Base-by-base conservation (phyloP, 2,113 vertebrate species). In the Phoxinus phoxinus region DNA sequence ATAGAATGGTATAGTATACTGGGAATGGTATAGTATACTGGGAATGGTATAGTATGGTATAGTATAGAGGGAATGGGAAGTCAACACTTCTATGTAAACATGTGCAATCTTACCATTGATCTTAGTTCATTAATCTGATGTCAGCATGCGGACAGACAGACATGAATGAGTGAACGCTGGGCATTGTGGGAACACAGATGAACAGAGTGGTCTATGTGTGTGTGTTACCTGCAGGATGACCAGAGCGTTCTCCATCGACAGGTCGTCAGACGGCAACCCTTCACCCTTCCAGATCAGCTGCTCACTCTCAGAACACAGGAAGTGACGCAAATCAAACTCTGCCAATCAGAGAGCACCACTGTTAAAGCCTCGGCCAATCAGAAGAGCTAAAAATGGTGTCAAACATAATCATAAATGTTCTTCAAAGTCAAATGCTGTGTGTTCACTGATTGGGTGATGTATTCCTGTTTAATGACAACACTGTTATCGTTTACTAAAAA, bases 201-300 rank as follows among this genome's bases (percentile, higher is more conserved):
- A 30, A 6, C 35, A 46, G n/a, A 56, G 27, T 2, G 12, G 13
- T 48, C 23, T 72, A 53, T 25, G 79, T 48, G 74, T 37, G 67
- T 37, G 67, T 51, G 32, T 32, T 87, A 80, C 98, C 97, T 99
- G 98, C n/a, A 99, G 92, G 87, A 99, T 97, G 88, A 99, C 97
- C 85, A 99, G 93, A 25, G 98, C 98, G 83, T 99, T 99, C 93
- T 99, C 98, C 93, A 99, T 95, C 37, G 97, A 99, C 85, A 99
- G 96, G 78, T 99, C 98, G 91, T 99, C 98, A 74, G 98, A 99
- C 1, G 98, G 97, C 35, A 99, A 93, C 9, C 98, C 98, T 95
- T 99, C 96, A 93, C 97, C 97, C 91, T 99, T 99, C 98, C 98
- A 99, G 90, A 97, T 96, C 90, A 99, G 89, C 87, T 99, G 98